phyloP scores from a whole-genome alignment of 2,797 vertebrate species.

The Ceryle rudis region DNA sequence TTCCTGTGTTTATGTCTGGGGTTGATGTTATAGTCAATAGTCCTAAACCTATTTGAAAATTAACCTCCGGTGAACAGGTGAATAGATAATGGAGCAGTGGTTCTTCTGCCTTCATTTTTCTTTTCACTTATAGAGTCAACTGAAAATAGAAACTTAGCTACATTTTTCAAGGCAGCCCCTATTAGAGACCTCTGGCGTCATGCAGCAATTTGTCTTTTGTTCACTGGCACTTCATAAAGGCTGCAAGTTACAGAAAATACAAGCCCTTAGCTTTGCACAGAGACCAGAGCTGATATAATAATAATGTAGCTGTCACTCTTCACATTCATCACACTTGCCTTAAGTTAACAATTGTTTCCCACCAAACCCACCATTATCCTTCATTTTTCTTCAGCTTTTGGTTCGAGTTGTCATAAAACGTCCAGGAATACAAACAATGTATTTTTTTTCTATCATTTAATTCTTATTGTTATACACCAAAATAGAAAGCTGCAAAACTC shows the following conservation, averaged over 20 bases:
- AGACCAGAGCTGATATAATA: neutral
- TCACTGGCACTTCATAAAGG: conserved; percentile 16
- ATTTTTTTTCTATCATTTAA: neutral
- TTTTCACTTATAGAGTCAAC: neutral
- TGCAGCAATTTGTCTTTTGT: conserved; percentile 28
- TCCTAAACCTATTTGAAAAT: conserved; percentile 25
- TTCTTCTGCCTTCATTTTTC: neutral
- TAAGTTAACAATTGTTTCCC: neutral
- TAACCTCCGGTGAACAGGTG: conserved; percentile 36
- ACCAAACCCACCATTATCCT: neutral
- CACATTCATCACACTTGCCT: neutral
- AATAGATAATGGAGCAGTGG: neutral
- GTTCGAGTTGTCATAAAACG: neutral
- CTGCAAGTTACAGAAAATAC: neutral
- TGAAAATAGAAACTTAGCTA: neutral
- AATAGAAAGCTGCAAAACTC: neutral
- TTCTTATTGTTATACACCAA: neutral
- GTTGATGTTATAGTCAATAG: conserved; percentile 10
- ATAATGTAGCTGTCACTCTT: neutral
- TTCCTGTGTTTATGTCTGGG: conserved; percentile 23
- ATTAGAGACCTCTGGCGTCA: neutral
- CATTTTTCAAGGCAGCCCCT: conserved; percentile 20
- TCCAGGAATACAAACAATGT: neutral
- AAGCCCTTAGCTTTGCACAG: neutral
- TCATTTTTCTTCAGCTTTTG: neutral